Percentiles rank a stretch among this genome's conserved stretches.
phyloP scores from a whole-genome alignment of 2,888 invertebrate genomes.

The Epirrhoe tristata region DNA sequence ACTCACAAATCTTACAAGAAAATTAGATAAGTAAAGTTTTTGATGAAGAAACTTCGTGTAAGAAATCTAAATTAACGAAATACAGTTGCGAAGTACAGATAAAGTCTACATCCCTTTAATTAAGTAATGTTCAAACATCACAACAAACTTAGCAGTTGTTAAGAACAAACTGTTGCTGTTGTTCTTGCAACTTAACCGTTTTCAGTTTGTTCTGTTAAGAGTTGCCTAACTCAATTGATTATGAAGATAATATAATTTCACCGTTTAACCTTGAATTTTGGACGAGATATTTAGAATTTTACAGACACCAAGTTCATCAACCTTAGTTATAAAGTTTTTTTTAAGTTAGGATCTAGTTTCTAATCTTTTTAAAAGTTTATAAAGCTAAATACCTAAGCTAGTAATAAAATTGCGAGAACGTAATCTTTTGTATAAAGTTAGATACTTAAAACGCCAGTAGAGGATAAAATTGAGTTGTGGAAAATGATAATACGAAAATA shows the following conservation, averaged over 20 bases:
- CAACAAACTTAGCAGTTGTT: background rate
- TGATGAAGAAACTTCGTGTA: background rate
- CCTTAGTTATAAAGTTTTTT: background rate
- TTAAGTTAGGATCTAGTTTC: background rate
- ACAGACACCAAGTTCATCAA: background rate
- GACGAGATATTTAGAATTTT: background rate
- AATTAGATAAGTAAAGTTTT: background rate
- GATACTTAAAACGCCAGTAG: no score
- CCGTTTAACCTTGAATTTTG: background rate
- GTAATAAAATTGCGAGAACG: background rate
- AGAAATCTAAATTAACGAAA: background rate
- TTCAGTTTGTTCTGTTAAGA: background rate
- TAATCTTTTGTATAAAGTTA: no score
- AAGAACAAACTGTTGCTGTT: background rate
- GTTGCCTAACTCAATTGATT: conserved; percentile 6
- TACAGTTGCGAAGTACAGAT: background rate
- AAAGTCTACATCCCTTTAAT: background rate
- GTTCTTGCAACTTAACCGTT: background rate
- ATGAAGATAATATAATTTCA: background rate
- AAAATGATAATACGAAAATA: background rate
- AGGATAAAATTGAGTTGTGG: background rate
- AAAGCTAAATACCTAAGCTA: background rate
- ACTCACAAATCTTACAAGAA: background rate
- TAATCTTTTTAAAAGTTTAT: background rate
- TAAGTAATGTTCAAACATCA: conserved; percentile 7